phyloP scores from a whole-genome alignment of 2,797 vertebrate genomes.

The Benthosema pterotum region DNA sequence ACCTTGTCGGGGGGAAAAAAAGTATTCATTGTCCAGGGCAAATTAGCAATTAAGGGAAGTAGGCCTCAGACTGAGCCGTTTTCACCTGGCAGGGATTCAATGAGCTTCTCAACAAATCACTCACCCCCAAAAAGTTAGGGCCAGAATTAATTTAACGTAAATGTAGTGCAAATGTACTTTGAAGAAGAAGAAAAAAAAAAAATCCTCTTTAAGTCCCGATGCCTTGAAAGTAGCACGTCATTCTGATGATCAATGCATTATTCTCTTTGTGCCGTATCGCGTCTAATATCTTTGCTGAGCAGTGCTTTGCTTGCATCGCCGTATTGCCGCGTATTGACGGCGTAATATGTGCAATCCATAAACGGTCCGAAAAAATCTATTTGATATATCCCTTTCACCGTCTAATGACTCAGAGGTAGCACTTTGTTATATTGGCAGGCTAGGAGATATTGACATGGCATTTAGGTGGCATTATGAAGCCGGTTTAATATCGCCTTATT shows the following conservation, averaged over 20 bases:
- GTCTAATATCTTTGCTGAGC: constrained; percentile 14
- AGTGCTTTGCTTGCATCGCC: constrained; percentile 45
- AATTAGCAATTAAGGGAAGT: constrained; percentile 48
- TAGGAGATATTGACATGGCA: constrained; percentile 78
- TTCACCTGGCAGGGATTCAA: constrained; percentile 40
- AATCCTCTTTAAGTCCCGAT: constrained; percentile 34
- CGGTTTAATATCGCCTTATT: constrained; percentile 77
- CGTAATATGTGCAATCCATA: constrained; percentile 53
- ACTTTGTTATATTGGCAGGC: constrained; percentile 72
- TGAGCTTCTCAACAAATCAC: constrained; percentile 38
- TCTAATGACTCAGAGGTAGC: constrained; percentile 75
- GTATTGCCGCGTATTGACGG: constrained; percentile 44
- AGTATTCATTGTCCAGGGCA: constrained; percentile 14
- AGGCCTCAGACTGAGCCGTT: constrained; percentile 37
- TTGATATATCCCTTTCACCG: constrained; percentile 62
- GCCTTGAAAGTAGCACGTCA: constrained; percentile 3
- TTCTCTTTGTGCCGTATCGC: constrained; percentile 19
- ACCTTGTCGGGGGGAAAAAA: constrained; percentile 23
- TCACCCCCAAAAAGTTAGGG: constrained; percentile 15
- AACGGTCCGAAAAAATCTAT: constrained; percentile 65
- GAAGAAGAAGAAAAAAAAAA: too few species aligned
- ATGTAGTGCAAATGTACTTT: constrained; percentile 27
- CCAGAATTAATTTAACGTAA: constrained; percentile 20
- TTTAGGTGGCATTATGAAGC: constrained; percentile 82
- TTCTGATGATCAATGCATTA: constrained; percentile 18